A percentile compares a stretch with the other conserved stretches of the same genome.
Conservation (phyloP, 2,113 vertebrate genomes). For the Solenodon paradoxus region DNA sequence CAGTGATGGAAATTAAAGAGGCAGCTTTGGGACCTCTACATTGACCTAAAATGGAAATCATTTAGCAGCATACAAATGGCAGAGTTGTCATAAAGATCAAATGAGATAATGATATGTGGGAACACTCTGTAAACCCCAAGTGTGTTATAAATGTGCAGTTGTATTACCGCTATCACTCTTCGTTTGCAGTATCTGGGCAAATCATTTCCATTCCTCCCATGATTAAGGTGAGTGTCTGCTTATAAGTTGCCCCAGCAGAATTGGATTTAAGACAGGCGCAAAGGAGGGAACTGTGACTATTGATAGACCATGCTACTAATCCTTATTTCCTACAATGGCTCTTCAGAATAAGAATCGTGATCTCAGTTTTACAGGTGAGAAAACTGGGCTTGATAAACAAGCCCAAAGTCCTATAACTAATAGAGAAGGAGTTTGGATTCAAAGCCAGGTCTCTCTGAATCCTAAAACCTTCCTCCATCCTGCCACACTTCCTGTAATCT, state of each 20-base stretch:
- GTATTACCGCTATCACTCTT: not conserved
- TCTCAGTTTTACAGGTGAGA: not conserved
- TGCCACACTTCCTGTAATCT: not conserved
- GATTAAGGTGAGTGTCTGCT: not conserved
- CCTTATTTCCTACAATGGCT: not conserved
- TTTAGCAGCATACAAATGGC: slow-evolving; percentile 7
- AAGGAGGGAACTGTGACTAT: not conserved
- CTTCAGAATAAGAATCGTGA: not conserved
- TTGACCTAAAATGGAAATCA: slow-evolving; percentile 51
- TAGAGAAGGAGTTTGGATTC: not conserved
- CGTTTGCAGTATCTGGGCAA: not conserved
- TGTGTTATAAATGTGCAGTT: not conserved
- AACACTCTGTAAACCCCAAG: not conserved
- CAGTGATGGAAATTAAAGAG: slow-evolving; percentile 62
- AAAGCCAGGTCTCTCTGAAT: not conserved
- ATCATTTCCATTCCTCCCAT: not conserved
- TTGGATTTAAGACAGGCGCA: not conserved
- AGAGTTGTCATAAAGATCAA: slow-evolving; percentile 26
- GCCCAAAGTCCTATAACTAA: not conserved
- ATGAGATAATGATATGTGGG: slow-evolving; percentile 56
- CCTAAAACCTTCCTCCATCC: not conserved
- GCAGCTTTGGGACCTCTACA: slow-evolving; percentile 28
- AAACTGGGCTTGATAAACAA: not conserved
- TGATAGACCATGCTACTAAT: not conserved
- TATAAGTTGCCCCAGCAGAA: not conserved